A percentile compares a stretch with the other conserved stretches of the same genome.
Conservation (phyloP, 2,113 vertebrate species). For the Meleagris gallopavo region DNA sequence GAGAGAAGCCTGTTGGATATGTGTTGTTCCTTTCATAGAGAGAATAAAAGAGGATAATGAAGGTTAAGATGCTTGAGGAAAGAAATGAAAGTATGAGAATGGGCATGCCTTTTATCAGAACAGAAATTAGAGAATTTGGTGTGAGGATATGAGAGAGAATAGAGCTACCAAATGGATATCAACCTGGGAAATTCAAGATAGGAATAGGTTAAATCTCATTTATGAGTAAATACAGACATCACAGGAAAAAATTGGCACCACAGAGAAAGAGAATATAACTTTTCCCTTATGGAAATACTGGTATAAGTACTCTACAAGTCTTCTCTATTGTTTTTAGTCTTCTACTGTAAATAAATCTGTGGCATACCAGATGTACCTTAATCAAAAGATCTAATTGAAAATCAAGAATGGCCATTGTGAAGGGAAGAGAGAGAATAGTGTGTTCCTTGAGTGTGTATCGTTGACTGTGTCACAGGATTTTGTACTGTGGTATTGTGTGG, state of each 20-base stretch:
- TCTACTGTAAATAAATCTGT: background rate
- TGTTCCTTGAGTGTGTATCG: background rate
- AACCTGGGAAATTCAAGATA: background rate
- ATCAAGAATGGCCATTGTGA: background rate
- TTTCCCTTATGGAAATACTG: background rate
- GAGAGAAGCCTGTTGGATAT: background rate
- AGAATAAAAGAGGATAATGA: background rate
- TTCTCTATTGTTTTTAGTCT: background rate
- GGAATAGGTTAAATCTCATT: background rate
- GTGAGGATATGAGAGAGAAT: background rate
- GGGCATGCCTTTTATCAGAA: background rate
- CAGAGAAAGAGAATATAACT: background rate
- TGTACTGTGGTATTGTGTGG: background rate
- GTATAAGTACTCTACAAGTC: background rate
- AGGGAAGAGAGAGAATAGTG: background rate
- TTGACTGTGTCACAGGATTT: background rate
- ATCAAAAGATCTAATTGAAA: background rate
- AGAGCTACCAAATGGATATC: background rate
- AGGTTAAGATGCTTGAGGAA: background rate
- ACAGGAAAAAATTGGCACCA: background rate
- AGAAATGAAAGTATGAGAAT: background rate
- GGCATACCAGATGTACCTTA: background rate
- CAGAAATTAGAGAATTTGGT: background rate
- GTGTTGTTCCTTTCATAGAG: background rate
- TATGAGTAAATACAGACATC: background rate